Evolutionary conservation across 2,888 invertebrate genomes (phyloP), one percentile per base, ranked within the genome.

Genomic region (Napeogenes inachia): DNA sequence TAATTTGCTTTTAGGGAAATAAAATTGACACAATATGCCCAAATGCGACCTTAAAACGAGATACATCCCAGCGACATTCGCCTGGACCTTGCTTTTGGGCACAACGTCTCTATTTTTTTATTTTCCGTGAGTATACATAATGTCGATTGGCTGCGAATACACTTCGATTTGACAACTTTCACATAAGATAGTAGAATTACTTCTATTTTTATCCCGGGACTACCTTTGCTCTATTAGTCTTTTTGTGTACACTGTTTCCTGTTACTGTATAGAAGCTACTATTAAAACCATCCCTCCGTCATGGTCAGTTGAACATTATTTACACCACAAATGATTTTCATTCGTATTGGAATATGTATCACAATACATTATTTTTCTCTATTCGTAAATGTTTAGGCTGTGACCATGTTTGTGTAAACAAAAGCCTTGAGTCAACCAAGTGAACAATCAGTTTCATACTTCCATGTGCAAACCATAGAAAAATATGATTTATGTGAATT

Each of bases 31-130:
- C 91, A 91, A 91, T 89, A 97, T 97, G 97, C 96, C 97, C 94
- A 97, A 95, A 95, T 98, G 98, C 93, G 97, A 97, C 93, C 94
- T 96, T 89, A 96, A 97, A 92, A 97, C 97, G 91, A 96, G 97
- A 93, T 97, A 97, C 92, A 94, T 98, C 93, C 99, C 99, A 90
- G 99, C 99, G 91, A 96, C 97, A 83, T 97, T 98, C 93, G 99
- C 99, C 85, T 99, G 99, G 99, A 95, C 96, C 75, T 92, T 99
- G 82, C 93, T 99, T 77, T 92, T 99, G 86, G 95, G 95, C 84
- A 96, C 98, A 76, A 98, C 98, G 76, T 95, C 95, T 82, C 93
- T 97, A 79, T 99, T 98, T 93, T 99, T 98, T 93, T 96, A 96
- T 91, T 98, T 96, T 91, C 98, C 98, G 98, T 99, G 93, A 98